Evolutionary conservation across 2,888 invertebrate genomes (phyloP), one percentile per base, ranked within the genome.

Genomic region (Frankliniella fusca): DNA sequence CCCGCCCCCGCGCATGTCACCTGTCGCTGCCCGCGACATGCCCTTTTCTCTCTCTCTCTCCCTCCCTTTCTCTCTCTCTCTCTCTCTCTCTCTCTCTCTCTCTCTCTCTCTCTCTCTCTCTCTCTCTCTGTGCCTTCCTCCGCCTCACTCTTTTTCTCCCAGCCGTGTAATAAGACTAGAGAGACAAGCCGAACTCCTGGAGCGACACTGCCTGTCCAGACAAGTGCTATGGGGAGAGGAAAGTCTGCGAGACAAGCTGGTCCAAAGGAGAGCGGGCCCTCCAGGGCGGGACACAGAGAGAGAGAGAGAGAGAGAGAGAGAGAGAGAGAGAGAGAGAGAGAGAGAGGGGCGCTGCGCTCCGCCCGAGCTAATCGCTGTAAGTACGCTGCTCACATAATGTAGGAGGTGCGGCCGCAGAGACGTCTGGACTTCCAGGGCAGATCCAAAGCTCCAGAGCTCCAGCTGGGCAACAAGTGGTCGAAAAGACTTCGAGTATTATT

Each of bases 1-100:
- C 54, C 54, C 54, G 54, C 61, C 61, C 61, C 61, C 61, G 61
- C 15, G 61, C 61, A 61, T 61, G 61, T 61, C 61, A 61, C 61
- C 61, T 61, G 61, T 61, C 61, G 61, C 61, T 61, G 61, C n/a
- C 61, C 61, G 20, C 61, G 15, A n/a, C 61, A 15, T 38, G 61
- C 61, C 15, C 61, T 18, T n/a, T 18, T n/a, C 0, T n/a, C 61
- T n/a, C 61, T 54, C 54, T 12, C 8, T 61, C n/a, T n/a, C 61
- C 15, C 15, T 61, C n/a, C 15, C 20, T 61, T 7, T 61, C 38
- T 38, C 38, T 38, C 15, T n/a, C 61, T n/a, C 61, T n/a, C 15
- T n/a, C 61, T n/a, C 61, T 54, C 54, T 12, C 18, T 61, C n/a
- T n/a, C 61, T n/a, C 15, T 61, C n/a, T n/a, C 20, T 61, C 20